A percentile compares a stretch with the other conserved stretches of the same genome.
Evolutionary conservation across 2,113 vertebrate species (phyloP).

Genomic region (Sialia sialis): DNA sequence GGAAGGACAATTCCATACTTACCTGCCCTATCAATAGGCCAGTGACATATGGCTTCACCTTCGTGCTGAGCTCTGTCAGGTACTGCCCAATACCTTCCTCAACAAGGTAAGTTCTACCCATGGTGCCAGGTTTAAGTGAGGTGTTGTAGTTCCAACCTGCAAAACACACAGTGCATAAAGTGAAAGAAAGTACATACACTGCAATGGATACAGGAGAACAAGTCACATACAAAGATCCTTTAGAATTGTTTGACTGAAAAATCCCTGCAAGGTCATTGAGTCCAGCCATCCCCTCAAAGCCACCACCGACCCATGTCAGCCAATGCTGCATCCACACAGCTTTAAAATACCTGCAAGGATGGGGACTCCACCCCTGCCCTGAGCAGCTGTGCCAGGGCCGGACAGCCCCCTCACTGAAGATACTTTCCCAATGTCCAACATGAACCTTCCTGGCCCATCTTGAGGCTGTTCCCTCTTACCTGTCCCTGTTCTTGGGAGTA

Average conservation of each 20-base stretch:
- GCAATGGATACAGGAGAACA: background rate
- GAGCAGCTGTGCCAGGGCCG: background rate
- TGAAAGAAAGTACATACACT: background rate
- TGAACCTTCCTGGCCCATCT: rapidly evolving
- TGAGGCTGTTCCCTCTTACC: background rate
- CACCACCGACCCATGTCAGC: no score
- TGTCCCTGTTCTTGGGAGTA: background rate
- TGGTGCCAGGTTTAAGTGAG: background rate
- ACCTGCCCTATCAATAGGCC: slow-evolving; percentile 93
- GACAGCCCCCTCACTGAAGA: background rate
- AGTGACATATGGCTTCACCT: slow-evolving; percentile 66
- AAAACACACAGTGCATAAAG: background rate
- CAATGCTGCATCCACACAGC: background rate
- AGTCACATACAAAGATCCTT: background rate
- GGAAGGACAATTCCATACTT: background rate
- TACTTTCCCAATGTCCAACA: rapidly evolving
- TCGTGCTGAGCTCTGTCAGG: slow-evolving; percentile 63
- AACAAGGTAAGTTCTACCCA: slow-evolving; percentile 79
- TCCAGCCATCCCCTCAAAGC: no score
- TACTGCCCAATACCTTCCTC: slow-evolving; percentile 76
- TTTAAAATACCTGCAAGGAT: background rate
- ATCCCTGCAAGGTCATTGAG: rapidly evolving
- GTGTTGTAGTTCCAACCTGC: background rate
- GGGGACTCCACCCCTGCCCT: background rate
- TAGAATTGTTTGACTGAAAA: background rate